Base-by-base conservation (phyloP, 1,140 invertebrate genomes). In the Idris sp. region DNA sequence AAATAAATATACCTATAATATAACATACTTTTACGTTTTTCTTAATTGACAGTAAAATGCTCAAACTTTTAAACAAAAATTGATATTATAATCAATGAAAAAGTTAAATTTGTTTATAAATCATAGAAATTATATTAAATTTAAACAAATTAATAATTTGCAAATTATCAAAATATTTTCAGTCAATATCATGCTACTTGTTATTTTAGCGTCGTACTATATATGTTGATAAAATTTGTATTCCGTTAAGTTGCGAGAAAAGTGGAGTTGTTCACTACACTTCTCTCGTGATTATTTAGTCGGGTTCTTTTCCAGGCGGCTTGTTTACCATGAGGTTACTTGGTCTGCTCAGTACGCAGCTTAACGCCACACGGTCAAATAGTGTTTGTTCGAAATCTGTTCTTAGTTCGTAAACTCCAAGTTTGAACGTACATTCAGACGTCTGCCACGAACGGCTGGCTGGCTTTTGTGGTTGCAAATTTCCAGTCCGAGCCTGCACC, bases 341-440 rank as follows among this genome's bases (percentile, higher is more conserved):
- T 48, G 31, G 53, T 22, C 25, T n/a, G 68, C 31, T 56, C 38
- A n/a, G 1, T 48, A 40, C 38, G 33, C 36, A 36, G 59, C 54
- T 73, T 73, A 65, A 65, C 44, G 69, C 69, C 54, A 13, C 19
- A 41, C 69, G 61, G 69, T 65, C 59, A 65, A 65, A 73, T 61
- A 53, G 53, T 65, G 65, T 73, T 73, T 73, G 69, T 73, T 65
- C 53, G 59, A 53, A 73, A 64, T 73, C 69, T 59, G 69, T 73
- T 73, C 59, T 73, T 65, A 73, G 59, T 73, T 73, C 51, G 59
- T 56, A 44, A 73, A 58, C 59, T 73, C 31, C 44, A 65, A 73
- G 69, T 73, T 65, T 44, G 36, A 65, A 28, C 59, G 59, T 53
- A 72, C 44, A 36, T 65, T 44, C 59, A 38, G 53, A 65, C 46